Evolutionary conservation across 2,113 vertebrate species (phyloP), one percentile per base, ranked within the genome.

Genomic region (Caretta caretta): DNA sequence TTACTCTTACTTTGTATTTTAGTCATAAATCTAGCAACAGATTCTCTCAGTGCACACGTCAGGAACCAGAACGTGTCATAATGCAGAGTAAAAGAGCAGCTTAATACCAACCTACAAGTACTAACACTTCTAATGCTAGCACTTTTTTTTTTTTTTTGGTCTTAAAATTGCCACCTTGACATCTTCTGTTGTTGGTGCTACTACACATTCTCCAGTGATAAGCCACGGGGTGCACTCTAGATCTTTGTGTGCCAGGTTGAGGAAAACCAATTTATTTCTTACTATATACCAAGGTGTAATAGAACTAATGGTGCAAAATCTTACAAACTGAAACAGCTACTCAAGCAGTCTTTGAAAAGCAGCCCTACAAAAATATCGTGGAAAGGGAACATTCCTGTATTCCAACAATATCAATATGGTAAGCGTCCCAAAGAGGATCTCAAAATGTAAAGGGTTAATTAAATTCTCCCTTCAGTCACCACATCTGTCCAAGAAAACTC

Each of bases 91-190:
- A 86, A 83, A 95, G 95, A 92, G 51, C 89, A 46, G 56, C n/a
- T 96, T 94, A 95, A 38, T 90, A 62, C 72, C 72, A 75, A 88
- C 83, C 17, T 94, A 31, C 75, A 90, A 91, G 89, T 86, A 87
- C 90, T 96, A 11, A 87, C 91, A 95, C 90, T 96, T 96, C 48
- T 46, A 46, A 87, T 87, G 86, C 57, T 97, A 83, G 92, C 84
- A 92, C 92, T 94, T 42, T 42, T 42, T 95, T 17, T 24, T 25
- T 42, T 72, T 76, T 46, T 62, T 13, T 82, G 96, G 83, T 92
- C 95, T 93, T 92, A 3, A 93, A 97, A 83, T 87, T 97, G 88
- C 80, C 86, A 94, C 93, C 97, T 97, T 93, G 83, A 83, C 95
- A 89, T 96, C 59, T 86, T 93, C 92, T 90, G 46, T n/a, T 42